These are phyloP conservation scores for Podarcis siculus DNA, from an alignment of 2,797 vertebrate genomes.

Conservation along the genomic window DNA sequence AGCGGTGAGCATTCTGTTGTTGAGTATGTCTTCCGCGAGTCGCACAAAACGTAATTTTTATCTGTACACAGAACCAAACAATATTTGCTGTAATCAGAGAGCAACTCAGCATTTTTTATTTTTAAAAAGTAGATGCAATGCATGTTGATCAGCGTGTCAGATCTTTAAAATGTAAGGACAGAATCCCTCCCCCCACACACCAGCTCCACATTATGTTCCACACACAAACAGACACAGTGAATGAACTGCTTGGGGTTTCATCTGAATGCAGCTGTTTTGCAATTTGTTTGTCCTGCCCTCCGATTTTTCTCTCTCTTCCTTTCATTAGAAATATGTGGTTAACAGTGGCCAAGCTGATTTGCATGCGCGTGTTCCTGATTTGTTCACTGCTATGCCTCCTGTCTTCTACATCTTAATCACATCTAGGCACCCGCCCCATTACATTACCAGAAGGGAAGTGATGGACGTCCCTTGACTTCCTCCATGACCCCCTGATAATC, in stretches of 20 bases:
- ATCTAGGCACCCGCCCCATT: conserved; percentile 86
- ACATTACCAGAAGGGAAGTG: conserved; percentile 90
- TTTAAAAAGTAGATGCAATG: conserved; percentile 42
- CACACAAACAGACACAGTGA: conserved; percentile 32
- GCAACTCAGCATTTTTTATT: conserved; percentile 2
- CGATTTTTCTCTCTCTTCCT: conserved; percentile 51
- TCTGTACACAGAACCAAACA: conserved; percentile 8
- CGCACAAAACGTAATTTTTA: conserved; percentile 55
- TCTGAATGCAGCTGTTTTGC: conserved; percentile 73
- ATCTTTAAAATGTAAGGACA: conserved; percentile 16
- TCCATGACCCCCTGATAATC: conserved; percentile 99
- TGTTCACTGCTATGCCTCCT: conserved; percentile 81
- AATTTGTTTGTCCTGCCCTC: conserved; percentile 77
- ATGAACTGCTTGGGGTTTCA: conserved; percentile 63
- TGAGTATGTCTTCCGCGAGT: background rate
- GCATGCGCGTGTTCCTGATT: conserved; percentile 86
- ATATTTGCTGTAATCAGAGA: conserved; percentile 48
- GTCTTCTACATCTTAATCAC: conserved; percentile 95
- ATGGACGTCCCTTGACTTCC: conserved; percentile 96
- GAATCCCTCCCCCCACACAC: background rate
- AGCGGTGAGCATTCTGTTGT: conserved; percentile 50
- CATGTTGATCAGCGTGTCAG: conserved; percentile 55
- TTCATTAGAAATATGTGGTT: conserved; percentile 81
- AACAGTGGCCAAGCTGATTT: conserved; percentile 82
- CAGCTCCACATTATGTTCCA: conserved; percentile 36